phyloP scores from a whole-genome alignment of 2,888 invertebrate species.

The Odontocolon sp. region DNA sequence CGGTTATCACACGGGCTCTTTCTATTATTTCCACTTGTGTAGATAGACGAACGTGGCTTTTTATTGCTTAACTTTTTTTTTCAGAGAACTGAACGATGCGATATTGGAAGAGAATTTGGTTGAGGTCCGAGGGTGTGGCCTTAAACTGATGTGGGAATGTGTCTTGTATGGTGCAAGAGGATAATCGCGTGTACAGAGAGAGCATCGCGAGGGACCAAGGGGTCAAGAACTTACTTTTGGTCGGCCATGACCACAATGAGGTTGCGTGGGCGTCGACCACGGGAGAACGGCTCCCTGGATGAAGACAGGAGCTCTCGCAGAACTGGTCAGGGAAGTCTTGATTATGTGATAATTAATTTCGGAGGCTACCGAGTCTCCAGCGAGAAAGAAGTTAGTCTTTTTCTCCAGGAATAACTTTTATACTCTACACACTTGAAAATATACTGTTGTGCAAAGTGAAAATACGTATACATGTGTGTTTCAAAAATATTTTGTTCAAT shows the following conservation, averaged over 20 bases:
- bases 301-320: conserved; percentile 3
- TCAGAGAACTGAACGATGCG: neutral
- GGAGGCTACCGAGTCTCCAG: conserved; percentile 59
- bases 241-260: conserved; percentile 41
- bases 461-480: too few relatives aligned
- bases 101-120: neutral
- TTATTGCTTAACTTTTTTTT: too few relatives aligned
- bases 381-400: conserved; percentile 29
- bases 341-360: conserved; percentile 70
- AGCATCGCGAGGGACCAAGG: neutral
- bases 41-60: too few relatives aligned
- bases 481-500: too few relatives aligned
- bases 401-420: conserved; percentile 43
- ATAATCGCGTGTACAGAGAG: conserved; percentile 33
- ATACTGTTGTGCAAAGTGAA: too few relatives aligned
- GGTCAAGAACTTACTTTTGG: conserved; percentile 45
- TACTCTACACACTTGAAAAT: conserved; percentile 19
- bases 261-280: conserved; percentile 46
- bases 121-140: neutral
- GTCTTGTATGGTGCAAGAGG: neutral
- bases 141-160: conserved; percentile 9
- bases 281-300: neutral
- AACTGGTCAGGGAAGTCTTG: conserved; percentile 62
- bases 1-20: too few relatives aligned
- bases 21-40: too few relatives aligned